phyloP scores from a whole-genome alignment of 1,140 invertebrate genomes.

The Zaprionus ornatus region DNA sequence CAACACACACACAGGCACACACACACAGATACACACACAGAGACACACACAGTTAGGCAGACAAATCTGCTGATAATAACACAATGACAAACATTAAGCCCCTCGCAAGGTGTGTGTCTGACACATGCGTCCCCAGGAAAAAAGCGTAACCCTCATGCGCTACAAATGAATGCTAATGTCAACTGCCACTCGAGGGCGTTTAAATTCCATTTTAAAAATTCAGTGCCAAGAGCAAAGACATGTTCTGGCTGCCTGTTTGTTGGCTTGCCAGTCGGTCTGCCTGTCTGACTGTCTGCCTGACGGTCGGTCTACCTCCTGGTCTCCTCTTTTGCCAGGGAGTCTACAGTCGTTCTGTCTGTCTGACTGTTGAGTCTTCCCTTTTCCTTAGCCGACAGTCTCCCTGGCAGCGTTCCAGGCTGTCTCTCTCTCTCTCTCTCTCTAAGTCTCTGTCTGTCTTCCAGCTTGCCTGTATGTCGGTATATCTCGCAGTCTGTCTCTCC shows the following conservation, averaged over 20 bases:
- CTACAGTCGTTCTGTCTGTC: neutral
- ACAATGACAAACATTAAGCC: slow-evolving; percentile 44
- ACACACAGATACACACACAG: slow-evolving; percentile 4
- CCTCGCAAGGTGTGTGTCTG: slow-evolving; percentile 31
- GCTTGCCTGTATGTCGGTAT: neutral
- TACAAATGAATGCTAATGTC: slow-evolving; percentile 71
- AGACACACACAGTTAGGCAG: slow-evolving; percentile 2
- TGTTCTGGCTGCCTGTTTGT: slow-evolving; percentile 30
- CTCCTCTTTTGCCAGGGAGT: slow-evolving; percentile 1
- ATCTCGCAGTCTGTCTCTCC: neutral
- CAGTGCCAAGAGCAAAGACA: slow-evolving; percentile 70
- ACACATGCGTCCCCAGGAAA: slow-evolving; percentile 36
- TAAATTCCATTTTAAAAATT: slow-evolving; percentile 79
- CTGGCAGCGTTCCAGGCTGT: neutral
- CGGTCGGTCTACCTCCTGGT: neutral
- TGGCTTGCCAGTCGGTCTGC: slow-evolving; percentile 5
- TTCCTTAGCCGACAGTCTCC: neutral
- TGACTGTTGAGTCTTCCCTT: neutral
- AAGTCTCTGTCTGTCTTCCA: neutral
- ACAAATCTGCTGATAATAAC: slow-evolving; percentile 49
- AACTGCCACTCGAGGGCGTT: slow-evolving; percentile 77
- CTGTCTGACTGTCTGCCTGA: neutral
- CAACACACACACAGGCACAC: neutral
- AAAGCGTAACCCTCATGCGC: slow-evolving; percentile 1
- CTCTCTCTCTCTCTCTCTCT: neutral